Evolutionary conservation across 2,888 invertebrate genomes (phyloP).

Genomic region (Anticlea derivata): DNA sequence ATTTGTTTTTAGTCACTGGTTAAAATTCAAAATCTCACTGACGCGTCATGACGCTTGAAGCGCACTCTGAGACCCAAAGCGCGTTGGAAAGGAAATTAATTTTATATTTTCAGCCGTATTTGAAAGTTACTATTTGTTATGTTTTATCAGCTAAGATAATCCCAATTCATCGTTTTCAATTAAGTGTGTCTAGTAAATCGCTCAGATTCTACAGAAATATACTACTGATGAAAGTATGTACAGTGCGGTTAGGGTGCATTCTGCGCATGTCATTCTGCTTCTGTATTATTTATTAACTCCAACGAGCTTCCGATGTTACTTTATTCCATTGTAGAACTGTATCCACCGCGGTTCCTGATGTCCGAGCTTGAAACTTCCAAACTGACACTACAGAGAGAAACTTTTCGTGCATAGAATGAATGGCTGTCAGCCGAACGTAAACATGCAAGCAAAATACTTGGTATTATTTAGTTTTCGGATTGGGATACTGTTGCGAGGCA

Average conservation of each 20-base stretch:
- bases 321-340: constrained; percentile 81
- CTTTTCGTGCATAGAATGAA: constrained; percentile 82
- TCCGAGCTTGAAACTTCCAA: constrained; percentile 74
- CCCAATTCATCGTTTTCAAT: no score
- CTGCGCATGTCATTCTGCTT: constrained; percentile 78
- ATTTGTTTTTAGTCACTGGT: no score
- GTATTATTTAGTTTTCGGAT: constrained; percentile 63
- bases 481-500: constrained; percentile 34
- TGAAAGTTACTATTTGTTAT: no score
- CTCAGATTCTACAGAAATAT: background rate
- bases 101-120: no score
- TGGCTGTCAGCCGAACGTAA: constrained; percentile 77
- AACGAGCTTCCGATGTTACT: constrained; percentile 83
- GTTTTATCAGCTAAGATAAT: no score
- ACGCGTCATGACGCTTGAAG: no score
- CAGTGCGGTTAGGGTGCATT: constrained; percentile 54
- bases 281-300: constrained; percentile 83
- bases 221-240: constrained; percentile 1
- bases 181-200: background rate
- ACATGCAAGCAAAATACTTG: constrained; percentile 70
- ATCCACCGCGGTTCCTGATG: constrained; percentile 67
- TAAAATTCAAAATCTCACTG: no score
- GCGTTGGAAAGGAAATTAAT: no score
- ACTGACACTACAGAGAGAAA: constrained; percentile 76
- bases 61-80: no score